Evolutionary conservation across 2,888 invertebrate genomes (phyloP), one percentile per base, ranked within the genome.

Genomic region (Rhogogaster chlorosoma): DNA sequence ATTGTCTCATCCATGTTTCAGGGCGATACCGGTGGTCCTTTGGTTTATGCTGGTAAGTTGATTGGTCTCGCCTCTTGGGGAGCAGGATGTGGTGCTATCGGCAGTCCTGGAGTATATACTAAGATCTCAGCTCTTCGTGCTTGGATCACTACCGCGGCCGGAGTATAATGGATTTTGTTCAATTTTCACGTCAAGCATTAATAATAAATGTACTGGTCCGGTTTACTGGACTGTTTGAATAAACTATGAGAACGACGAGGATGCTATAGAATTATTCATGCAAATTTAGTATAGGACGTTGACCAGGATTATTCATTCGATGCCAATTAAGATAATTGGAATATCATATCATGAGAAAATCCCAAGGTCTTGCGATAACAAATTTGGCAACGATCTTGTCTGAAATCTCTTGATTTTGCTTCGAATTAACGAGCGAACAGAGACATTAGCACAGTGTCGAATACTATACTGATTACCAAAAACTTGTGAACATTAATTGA

Each of bases 31-130:
- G 84, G 84, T 2, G 84, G 84, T 64, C 77, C 84, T 77, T 77
- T 84, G 36, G 61, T 77, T 15, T 84, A 77, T 32, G 84, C 77
- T 15, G 42, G 42, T 2, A 77, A 77, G n/a, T 32, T 84, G 7
- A 42, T 84, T 29, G 84, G 84, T 64, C 22, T 84, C 22, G 84
- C 49, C 42, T 84, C 84, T 36, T 84, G 84, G 84, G 84, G 84
- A 64, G 64, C 61, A 2, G 32, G 10, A 36, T 84, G 84, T n/a
- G 84, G 84, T 42, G 18, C 77, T 3, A 1, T 84, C 26, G 77
- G 64, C 5, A 77, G 64, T 12, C 84, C 84, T 10, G 84, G 38
- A 12, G 84, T 77, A 6, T 84, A 77, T 29, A 77, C 84, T 3
- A 77, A 0, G 26, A 45, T 84, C 26, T 49, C 84, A 15, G 64